Base-by-base conservation (phyloP, 1,140 invertebrate species). In the Danaus melanippus region DNA sequence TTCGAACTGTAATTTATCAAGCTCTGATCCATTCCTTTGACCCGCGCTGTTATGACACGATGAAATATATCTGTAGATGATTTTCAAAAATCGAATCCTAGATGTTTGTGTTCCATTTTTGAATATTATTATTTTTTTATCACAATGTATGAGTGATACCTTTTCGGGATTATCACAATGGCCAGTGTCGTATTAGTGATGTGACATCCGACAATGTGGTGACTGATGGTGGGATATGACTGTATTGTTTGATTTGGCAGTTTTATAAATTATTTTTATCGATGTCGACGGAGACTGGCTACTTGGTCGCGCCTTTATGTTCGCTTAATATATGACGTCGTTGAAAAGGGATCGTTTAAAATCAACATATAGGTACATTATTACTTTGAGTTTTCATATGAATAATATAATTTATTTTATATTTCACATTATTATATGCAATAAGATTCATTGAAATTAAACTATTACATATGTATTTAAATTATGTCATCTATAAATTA, bases 1-100 rank as follows among this genome's bases (percentile, higher is more conserved):
- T 86, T 83, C 72, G 67, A 83, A 80, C 64, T 74, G 76, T 79
- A 83, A 86, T 86, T 83, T 83, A 86, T 86, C 83, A 83, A 76
- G 62, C 57, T 58, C 60, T 66, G 74, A 81, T 72, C 76, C 78
- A 47, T 64, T 74, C 71, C 77, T 81, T 79, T 82, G 79, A 82
- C 79, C 77, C 73, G 76, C 72, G 57, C 57, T 86, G 76, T 86
- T 86, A 86, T 86, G 83, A 86, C 83, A 86, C 75, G 79, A 84
- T 86, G 78, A 84, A 76, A 79, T 86, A 84, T 84, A 76, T 81
- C 67, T 69, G 60, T 63, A 66, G 71, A 84, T 84, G 83, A 84
- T 81, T 76, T 80, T 84, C 69, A 74, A 78, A 83, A 84, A 72
- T 74, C 64, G 56, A 77, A 78, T 71, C 62, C 70, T 60, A 68